These are phyloP conservation scores for Epinotia nisella DNA, from an alignment of 2,888 invertebrate species.

Conservation along the genomic window DNA sequence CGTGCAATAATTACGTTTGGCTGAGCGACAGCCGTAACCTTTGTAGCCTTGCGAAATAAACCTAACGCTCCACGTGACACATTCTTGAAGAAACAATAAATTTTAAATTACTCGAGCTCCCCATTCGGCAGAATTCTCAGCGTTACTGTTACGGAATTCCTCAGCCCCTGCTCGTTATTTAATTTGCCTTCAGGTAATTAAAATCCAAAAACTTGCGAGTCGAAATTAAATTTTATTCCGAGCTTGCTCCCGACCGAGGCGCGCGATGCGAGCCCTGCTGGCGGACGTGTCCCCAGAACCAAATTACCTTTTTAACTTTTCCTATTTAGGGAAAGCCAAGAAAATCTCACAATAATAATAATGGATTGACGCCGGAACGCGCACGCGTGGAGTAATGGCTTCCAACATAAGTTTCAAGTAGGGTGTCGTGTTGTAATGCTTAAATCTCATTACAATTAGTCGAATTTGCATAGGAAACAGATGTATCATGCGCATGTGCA, in stretches of 20 bases:
- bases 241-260: constrained; percentile 31
- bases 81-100: constrained; percentile 47
- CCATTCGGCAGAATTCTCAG: constrained; percentile 46
- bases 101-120: constrained; percentile 46
- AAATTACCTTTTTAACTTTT: constrained; percentile 85
- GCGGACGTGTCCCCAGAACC: constrained; percentile 75
- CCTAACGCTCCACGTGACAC: constrained; percentile 41
- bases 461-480: constrained; percentile 75
- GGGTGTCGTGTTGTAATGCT: constrained; percentile 53
- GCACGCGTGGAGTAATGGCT: constrained; percentile 55
- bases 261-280: constrained; percentile 51
- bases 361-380: constrained; percentile 54
- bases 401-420: constrained; percentile 52
- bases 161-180: constrained; percentile 69
- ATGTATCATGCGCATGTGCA: constrained; percentile 77
- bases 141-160: constrained; percentile 46
- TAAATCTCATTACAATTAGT: constrained; percentile 81
- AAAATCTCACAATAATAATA: constrained; percentile 81
- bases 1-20: constrained; percentile 37
- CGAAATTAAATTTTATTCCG: constrained; percentile 81
- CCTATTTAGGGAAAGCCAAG: constrained; percentile 80
- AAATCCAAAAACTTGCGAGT: constrained; percentile 81
- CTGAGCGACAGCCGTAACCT: constrained; percentile 34
- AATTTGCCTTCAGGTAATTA: constrained; percentile 83
- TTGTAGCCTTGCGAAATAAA: constrained; percentile 39